Percentiles rank a stretch among this genome's conserved stretches.
phyloP scores from a whole-genome alignment of 2,888 invertebrate species.

The Chloroclysta siterata region DNA sequence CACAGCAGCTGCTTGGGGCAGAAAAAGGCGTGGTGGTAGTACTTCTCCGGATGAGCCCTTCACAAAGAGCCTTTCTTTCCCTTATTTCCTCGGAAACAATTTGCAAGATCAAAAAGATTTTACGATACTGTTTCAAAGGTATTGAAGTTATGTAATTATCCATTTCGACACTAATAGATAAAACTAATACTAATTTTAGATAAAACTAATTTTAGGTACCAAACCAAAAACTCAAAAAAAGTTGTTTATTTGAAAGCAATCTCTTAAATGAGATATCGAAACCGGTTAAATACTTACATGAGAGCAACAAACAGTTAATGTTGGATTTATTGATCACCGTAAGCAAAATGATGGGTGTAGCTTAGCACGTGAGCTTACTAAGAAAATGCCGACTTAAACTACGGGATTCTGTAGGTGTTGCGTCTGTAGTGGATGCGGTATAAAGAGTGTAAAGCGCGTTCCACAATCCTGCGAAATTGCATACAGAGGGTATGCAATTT shows the following conservation, averaged over 20 bases:
- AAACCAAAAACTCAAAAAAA: neutral
- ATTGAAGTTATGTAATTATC: too few species aligned
- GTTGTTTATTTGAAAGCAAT: conserved; percentile 17
- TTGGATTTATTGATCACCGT: conserved; percentile 66
- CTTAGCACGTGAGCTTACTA: conserved; percentile 66
- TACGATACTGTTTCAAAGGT: too few species aligned
- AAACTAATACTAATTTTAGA: too few species aligned
- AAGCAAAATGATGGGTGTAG: conserved; percentile 66
- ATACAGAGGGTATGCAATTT: neutral
- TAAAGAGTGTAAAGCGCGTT: neutral
- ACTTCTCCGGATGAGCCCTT: too few species aligned
- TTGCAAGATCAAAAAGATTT: too few species aligned
- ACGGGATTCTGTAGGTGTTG: conserved; percentile 25
- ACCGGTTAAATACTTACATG: conserved; percentile 23
- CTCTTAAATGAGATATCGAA: conserved; percentile 23
- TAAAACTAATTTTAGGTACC: too few species aligned
- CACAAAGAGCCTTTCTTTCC: too few species aligned
- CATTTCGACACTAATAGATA: too few species aligned
- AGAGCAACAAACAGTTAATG: conserved; percentile 37
- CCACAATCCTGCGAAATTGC: conserved; percentile 3
- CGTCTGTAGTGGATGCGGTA: conserved; percentile 12
- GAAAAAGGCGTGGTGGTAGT: too few species aligned
- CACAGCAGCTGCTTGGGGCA: too few species aligned
- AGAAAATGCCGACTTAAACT: conserved; percentile 49
- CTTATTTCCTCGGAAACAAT: too few species aligned